Base-by-base conservation (phyloP, 2,888 invertebrate species). In the Pyrrhosoma nymphula region DNA sequence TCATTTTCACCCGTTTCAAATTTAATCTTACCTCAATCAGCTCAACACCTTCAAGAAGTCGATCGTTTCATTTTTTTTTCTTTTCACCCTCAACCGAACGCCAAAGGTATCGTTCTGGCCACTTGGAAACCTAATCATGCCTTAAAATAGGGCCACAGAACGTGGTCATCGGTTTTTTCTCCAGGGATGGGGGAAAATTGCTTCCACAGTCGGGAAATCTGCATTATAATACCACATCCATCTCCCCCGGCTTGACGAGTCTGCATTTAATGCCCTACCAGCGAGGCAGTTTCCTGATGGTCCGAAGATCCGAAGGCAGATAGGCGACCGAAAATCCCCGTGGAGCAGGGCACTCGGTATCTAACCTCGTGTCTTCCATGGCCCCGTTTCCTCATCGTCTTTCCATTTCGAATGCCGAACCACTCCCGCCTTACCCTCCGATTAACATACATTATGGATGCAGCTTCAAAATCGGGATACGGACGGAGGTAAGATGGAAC, bases 371-470 rank as follows among this genome's bases (percentile, higher is more conserved):
- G 89, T 56, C 55, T 89, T 75, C 63, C 14, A 47, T 75, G 39
- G 30, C 82, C 82, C 82, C 35, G 82, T 69, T 63, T 69, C 93
- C n/a, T 69, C 93, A 14, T 47, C 69, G 35, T 93, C 93, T 26
- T 93, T 47, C 93, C 69, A 93, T 93, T 69, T 47, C 75, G 39
- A 91, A 91, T 91, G 35, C 63, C 20, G 16, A 69, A 55, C 91
- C 91, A 91, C 63, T 63, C 55, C 89, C 89, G n/a, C 82, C 35
- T 82, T 55, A 20, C 47, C 69, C 39, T 23, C 12, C 69, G 93
- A 93, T 93, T 93, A 93, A 75, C 75, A 93, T 93, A 69, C 93
- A 93, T 93, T 93, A 69, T 55, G 93, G 75, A 93, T 93, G 39
- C 93, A 47, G 16, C 35, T 75, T 93, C n/a, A 47, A 75, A 55